Base-by-base conservation (phyloP, 2,113 vertebrate genomes). In the Pelusios castaneus region DNA sequence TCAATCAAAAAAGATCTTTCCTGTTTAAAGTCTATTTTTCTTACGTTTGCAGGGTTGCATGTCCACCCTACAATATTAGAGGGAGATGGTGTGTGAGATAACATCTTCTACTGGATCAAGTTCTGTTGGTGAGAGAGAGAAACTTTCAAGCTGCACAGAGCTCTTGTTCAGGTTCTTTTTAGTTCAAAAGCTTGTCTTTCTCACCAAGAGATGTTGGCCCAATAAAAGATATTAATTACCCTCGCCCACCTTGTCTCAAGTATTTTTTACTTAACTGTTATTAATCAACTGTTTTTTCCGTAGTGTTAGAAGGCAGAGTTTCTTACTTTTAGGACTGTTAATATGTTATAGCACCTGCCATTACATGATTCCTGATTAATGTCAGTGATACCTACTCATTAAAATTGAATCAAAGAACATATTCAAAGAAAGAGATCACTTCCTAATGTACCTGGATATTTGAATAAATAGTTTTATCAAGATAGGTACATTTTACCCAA, bases 1-100 rank as follows among this genome's bases (percentile, higher is more conserved):
- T 86, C 45, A 43, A 81, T 90, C 85, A 94, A 63, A 77, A 82
- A 88, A 92, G 67, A 54, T 34, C 27, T 92, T 91, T 91, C 34
- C 27, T 90, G 25, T 54, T 94, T 77, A 5, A 84, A 54, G 90
- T 89, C 56, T 58, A 49, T 49, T 78, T 78, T 51, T 21, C 1
- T 80, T 82, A n/a, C 5, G 17, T 67, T 67, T 63, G 31, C 31
- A 21, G 17, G 10, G 63, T n/a, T 58, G 56, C 29, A 49, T 19
- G 17, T n/a, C 55, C 8, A 24, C 10, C 55, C 55, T 4, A 19
- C 8, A n/a, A 31, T 58, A 58, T 58, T 31, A 29, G 56, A 3
- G 8, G n/a, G 34, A 67, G 6, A 67, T 19, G 63, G 34, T 67
- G 17, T 7, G 34, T n/a, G 63, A 67, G 34, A 34, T 67, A 67